Evolutionary conservation across 2,888 invertebrate species (phyloP).

Genomic region (Thelaira solivaga): DNA sequence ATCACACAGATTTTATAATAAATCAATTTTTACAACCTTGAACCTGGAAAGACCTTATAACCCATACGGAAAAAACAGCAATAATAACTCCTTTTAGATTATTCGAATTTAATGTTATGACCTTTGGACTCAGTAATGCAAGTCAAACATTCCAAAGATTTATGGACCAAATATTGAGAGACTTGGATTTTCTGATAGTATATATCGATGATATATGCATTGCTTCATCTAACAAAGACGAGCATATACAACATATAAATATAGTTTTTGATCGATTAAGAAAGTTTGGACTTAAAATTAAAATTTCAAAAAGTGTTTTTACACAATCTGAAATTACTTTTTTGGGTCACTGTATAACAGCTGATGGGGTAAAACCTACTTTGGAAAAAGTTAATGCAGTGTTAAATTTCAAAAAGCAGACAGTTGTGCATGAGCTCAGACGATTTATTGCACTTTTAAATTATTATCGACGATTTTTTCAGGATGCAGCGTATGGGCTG

Average conservation of each 20-base stretch:
- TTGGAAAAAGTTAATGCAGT: slow-evolving; percentile 40
- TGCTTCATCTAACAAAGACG: slow-evolving; percentile 22
- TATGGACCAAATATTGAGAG: slow-evolving; percentile 64
- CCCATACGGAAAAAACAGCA: slow-evolving; percentile 52
- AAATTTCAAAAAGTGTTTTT: slow-evolving; percentile 60
- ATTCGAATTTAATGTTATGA: slow-evolving; percentile 70
- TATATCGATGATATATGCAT: slow-evolving; percentile 64
- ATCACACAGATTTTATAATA: slow-evolving; percentile 33
- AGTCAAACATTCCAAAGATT: slow-evolving; percentile 70
- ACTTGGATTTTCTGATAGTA: slow-evolving; percentile 62
- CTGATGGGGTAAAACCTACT: slow-evolving; percentile 21
- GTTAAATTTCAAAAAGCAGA: slow-evolving; percentile 33
- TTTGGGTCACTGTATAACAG: slow-evolving; percentile 28
- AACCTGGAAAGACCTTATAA: slow-evolving; percentile 23
- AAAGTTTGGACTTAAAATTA: slow-evolving; percentile 63
- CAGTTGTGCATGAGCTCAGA: slow-evolving; percentile 30
- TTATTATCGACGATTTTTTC: slow-evolving; percentile 53
- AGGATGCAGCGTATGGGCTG: slow-evolving; percentile 51
- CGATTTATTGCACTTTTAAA: slow-evolving; percentile 45
- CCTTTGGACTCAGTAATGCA: slow-evolving; percentile 70
- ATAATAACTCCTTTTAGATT: slow-evolving; percentile 67
- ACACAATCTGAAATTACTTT: slow-evolving; percentile 21
- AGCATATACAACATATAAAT: slow-evolving; percentile 42
- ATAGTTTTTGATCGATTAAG: slow-evolving; percentile 41
- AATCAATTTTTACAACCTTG: slow-evolving; percentile 49